These are phyloP conservation scores for Condylura cristata DNA, from an alignment of 2,113 vertebrate genomes.

Conservation along the genomic window DNA sequence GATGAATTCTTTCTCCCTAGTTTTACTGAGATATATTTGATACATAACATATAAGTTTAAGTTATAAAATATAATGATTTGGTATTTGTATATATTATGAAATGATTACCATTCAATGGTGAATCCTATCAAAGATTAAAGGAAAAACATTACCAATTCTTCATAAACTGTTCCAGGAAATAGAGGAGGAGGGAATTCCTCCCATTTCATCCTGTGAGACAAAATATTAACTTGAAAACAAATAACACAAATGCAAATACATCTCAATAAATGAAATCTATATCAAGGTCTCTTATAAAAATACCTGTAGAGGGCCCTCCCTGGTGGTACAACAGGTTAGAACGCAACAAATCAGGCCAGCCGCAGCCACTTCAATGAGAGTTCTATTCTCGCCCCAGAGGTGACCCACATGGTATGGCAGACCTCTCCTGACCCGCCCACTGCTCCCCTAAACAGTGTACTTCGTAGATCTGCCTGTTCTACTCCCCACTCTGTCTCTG, in stretches of 20 bases:
- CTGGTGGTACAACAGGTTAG: no score
- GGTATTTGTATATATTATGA: background rate
- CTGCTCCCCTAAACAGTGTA: no score
- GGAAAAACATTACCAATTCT: background rate
- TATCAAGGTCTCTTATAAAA: background rate
- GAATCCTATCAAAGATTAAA: background rate
- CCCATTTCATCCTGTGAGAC: background rate
- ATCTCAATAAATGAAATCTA: background rate
- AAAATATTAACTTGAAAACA: background rate
- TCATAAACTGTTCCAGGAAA: background rate
- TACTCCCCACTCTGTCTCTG: no score
- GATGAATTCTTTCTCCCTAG: background rate
- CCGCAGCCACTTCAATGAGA: no score
- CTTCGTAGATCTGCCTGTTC: no score
- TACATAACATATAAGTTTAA: background rate
- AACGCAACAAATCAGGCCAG: no score
- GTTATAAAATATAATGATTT: background rate
- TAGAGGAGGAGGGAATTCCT: background rate
- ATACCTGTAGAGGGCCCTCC: background rate
- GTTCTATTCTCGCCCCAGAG: no score
- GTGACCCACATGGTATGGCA: no score
- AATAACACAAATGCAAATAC: background rate
- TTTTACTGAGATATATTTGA: background rate
- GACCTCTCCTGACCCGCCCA: no score
- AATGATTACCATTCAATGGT: background rate